phyloP scores from a whole-genome alignment of 1,140 invertebrate genomes.

The Episyrphus balteatus region DNA sequence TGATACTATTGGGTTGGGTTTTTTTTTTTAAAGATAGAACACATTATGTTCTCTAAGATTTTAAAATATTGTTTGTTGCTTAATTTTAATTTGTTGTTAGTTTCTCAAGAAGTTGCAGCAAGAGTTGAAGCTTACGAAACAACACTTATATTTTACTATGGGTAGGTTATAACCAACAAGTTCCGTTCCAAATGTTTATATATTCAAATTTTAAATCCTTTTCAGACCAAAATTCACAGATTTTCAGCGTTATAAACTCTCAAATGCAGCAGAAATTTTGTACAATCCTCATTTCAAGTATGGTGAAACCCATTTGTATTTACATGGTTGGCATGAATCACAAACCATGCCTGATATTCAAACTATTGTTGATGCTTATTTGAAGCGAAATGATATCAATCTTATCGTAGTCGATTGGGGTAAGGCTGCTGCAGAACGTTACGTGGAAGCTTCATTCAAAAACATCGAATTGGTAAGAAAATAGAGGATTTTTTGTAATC shows the following conservation, averaged over 20 bases:
- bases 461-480: conserved; percentile 37
- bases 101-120: too few relatives aligned
- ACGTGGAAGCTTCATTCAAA: conserved; percentile 35
- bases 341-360: conserved; percentile 38
- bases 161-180: too few relatives aligned
- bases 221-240: too few relatives aligned
- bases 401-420: conserved; percentile 43
- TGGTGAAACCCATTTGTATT: conserved; percentile 39
- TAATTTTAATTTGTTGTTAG: too few relatives aligned
- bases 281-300: conserved; percentile 34
- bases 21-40: too few relatives aligned
- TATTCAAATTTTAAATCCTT: too few relatives aligned
- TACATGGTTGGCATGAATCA: conserved; percentile 41
- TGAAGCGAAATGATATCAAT: conserved; percentile 21
- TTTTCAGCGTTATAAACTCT: not conserved
- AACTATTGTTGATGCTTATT: conserved; percentile 27
- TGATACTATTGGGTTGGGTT: too few relatives aligned
- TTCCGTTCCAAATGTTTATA: too few relatives aligned
- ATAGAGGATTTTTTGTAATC: not conserved
- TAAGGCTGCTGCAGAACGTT: conserved; percentile 40
- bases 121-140: too few relatives aligned
- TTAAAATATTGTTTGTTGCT: too few relatives aligned
- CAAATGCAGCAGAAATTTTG: not conserved
- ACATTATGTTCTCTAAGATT: too few relatives aligned
- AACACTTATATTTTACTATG: too few relatives aligned